A percentile compares a stretch with the other conserved stretches of the same genome.
phyloP scores from a whole-genome alignment of 2,113 vertebrate genomes.

The Zapus hudsonius region DNA sequence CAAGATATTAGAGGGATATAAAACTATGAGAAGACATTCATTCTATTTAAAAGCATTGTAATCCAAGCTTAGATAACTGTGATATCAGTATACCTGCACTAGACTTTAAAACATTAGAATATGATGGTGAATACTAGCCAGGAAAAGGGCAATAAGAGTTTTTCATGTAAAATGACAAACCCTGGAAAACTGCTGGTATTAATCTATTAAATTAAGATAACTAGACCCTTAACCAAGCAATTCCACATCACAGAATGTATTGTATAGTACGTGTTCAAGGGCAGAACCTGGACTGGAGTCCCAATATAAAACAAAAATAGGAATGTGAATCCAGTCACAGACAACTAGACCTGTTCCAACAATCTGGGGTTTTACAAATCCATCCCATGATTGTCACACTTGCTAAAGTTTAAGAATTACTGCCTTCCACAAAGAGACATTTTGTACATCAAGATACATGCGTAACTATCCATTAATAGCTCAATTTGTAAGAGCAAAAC shows the following conservation, averaged over 20 bases:
- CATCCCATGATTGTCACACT: not conserved
- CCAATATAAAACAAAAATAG: not conserved
- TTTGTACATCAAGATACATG: not conserved
- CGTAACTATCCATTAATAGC: not conserved
- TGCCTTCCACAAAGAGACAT: not conserved
- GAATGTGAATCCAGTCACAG: not conserved
- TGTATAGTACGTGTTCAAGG: not conserved
- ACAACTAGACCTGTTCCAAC: not conserved
- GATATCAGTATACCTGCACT: not conserved
- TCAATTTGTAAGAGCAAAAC: not conserved
- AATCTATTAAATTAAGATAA: not conserved
- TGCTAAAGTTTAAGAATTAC: not conserved
- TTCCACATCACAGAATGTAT: not conserved
- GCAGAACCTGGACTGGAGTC: not conserved
- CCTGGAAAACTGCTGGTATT: not conserved
- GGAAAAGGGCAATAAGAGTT: not conserved
- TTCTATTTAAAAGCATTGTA: not conserved
- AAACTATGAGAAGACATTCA: not conserved
- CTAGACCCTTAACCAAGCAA: not conserved
- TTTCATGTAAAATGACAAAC: not conserved
- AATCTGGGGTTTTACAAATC: not conserved
- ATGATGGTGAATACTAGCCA: not conserved
- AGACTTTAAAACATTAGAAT: not conserved
- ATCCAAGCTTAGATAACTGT: not conserved
- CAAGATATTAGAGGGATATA: not conserved